These are phyloP conservation scores for Ditylenchus dipsaci DNA, from an alignment of 1,140 invertebrate genomes.

Conservation along the genomic window DNA sequence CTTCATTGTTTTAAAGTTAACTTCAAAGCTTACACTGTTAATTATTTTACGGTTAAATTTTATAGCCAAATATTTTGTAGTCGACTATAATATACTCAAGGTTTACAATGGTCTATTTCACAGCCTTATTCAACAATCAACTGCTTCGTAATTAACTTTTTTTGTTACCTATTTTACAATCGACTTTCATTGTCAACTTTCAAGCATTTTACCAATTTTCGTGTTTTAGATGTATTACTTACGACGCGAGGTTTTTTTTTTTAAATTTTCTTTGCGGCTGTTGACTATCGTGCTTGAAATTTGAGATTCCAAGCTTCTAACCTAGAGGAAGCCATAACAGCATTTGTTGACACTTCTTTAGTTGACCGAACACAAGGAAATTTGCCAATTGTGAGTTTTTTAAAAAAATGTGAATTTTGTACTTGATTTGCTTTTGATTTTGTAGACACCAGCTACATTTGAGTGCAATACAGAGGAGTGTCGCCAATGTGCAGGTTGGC, in stretches of 20 bases:
- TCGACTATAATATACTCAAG: too few relatives aligned
- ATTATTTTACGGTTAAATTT: too few relatives aligned
- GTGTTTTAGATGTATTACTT: not conserved
- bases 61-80: too few relatives aligned
- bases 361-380: slow-evolving; percentile 36
- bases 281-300: not conserved
- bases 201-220: not conserved
- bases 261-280: not conserved
- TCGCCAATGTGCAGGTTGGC: slow-evolving; percentile 33
- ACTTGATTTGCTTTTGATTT: not conserved
- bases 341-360: slow-evolving; percentile 40
- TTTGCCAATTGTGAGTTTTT: slow-evolving; percentile 25
- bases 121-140: too few relatives aligned
- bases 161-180: too few relatives aligned
- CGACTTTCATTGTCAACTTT: too few relatives aligned
- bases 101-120: too few relatives aligned
- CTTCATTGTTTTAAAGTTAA: too few relatives aligned
- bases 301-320: slow-evolving; percentile 19
- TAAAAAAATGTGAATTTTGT: slow-evolving; percentile 3
- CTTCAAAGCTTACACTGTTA: not conserved
- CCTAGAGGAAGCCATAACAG: slow-evolving; percentile 44
- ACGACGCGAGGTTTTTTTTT: not conserved
- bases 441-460: slow-evolving; percentile 36
- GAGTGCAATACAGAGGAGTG: slow-evolving; percentile 34
- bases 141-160: too few relatives aligned